These are phyloP conservation scores for Drosophila busckii DNA, from an alignment of 1,140 invertebrate species.

Conservation along the genomic window DNA sequence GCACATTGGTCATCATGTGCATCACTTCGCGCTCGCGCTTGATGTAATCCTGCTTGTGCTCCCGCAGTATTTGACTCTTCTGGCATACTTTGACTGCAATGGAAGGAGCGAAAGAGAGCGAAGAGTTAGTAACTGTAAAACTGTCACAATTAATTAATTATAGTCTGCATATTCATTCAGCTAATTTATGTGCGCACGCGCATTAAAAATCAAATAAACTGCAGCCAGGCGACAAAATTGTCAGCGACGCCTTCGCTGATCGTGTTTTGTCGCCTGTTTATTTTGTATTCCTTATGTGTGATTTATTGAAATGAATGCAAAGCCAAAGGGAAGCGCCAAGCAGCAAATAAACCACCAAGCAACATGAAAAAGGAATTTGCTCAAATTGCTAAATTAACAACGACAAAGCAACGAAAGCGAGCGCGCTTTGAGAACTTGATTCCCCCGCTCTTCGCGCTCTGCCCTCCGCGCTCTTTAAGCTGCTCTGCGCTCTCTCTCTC, in stretches of 20 bases:
- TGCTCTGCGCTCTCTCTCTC: constrained; percentile 11
- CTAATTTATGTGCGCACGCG: too few species aligned
- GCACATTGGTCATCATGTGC: constrained; percentile 79
- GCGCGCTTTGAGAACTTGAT: constrained; percentile 62
- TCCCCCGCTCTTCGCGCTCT: constrained; percentile 11
- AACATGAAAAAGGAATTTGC: constrained; percentile 37
- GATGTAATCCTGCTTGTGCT: constrained; percentile 96
- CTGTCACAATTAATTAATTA: too few species aligned
- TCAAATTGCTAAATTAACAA: constrained; percentile 65
- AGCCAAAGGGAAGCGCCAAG: constrained; percentile 10
- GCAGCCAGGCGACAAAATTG: constrained; percentile 22
- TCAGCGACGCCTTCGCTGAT: constrained; percentile 3
- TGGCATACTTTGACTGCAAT: constrained; percentile 96
- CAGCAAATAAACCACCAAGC: background rate
- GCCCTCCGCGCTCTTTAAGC: background rate
- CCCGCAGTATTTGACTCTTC: constrained; percentile 93
- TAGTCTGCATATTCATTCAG: too few species aligned
- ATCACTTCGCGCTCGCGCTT: constrained; percentile 82
- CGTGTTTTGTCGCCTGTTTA: constrained; percentile 7
- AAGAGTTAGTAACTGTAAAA: background rate
- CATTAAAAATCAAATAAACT: background rate
- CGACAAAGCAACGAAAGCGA: constrained; percentile 57
- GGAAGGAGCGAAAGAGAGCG: background rate
- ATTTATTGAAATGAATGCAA: constrained; percentile 55
- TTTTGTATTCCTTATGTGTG: constrained; percentile 21